phyloP scores from a whole-genome alignment of 2,888 invertebrate species.

The Drosophila gaucha region DNA sequence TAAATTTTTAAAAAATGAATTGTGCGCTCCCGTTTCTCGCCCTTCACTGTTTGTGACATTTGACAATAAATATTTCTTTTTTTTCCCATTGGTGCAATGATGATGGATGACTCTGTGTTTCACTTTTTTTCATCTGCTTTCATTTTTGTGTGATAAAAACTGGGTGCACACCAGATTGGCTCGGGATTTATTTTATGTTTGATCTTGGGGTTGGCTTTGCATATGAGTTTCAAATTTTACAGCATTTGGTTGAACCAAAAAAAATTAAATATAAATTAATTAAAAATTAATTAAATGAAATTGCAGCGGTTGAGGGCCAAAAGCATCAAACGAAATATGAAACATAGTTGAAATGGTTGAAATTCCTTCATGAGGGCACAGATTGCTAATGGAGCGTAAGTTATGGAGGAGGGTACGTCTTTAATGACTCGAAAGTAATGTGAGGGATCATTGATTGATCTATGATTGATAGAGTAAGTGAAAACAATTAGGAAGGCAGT shows the following conservation, averaged over 20 bases:
- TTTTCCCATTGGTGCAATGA: constrained; percentile 59
- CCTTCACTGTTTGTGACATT: constrained; percentile 69
- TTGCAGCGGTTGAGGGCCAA: constrained; percentile 54
- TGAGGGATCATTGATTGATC: constrained; percentile 55
- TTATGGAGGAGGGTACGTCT: constrained; percentile 28
- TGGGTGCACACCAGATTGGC: constrained; percentile 46
- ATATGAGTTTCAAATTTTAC: constrained; percentile 53
- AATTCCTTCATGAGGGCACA: constrained; percentile 51
- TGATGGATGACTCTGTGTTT: constrained; percentile 72
- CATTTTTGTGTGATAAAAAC: constrained; percentile 34
- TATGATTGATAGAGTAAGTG: constrained; percentile 28
- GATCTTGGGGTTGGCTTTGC: constrained; percentile 61
- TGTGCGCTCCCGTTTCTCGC: constrained; percentile 47
- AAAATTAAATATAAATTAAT: constrained; percentile 70
- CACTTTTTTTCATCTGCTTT: constrained; percentile 69
- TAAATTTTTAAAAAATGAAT: constrained; percentile 76
- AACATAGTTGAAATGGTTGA: constrained; percentile 37
- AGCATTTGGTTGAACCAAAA: constrained; percentile 10
- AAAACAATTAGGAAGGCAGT: constrained; percentile 28
- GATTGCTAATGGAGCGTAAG: constrained; percentile 61
- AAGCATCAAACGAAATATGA: constrained; percentile 63
- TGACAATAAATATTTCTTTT: constrained; percentile 68
- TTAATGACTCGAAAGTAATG: constrained; percentile 68
- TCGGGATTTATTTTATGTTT: constrained; percentile 46
- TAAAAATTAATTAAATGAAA: constrained; percentile 77